Evolutionary conservation across 53 echinoderm and acorn worm species (phyloP), one percentile per base, ranked within the genome.

Genomic region (Pentamera pediparva): DNA sequence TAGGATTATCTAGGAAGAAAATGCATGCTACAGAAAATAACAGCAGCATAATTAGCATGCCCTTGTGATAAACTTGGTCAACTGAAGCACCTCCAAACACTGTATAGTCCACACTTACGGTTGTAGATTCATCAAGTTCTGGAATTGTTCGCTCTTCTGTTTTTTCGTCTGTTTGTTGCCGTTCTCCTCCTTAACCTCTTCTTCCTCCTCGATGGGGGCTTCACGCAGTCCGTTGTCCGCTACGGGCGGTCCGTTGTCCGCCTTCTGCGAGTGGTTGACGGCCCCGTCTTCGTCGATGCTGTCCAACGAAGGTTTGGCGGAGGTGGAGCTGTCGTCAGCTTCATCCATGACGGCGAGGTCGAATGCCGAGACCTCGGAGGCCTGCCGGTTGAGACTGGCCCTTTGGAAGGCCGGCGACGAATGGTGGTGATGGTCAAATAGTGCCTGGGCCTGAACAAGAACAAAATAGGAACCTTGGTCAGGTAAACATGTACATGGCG

Each of bases 381-480:
- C 13, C 20, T 67, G 30, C 11, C 67, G 26, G 6, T 8, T 30
- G 6, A 67, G 45, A 6, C 19, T 12, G 30, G 67, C 13, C 15
- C 26, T 17, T 20, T 0, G 25, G 17, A 18, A 15, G 6, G 19
- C 30, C 25, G 67, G 67, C n/a, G 67, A 67, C 3, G 67, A 47
- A 28, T 67, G 40, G 29, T 40, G 21, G 62, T 93, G 93, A n/a
- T 81, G 73, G 61, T 93, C 89, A 8, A 93, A 33, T 2, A 93
- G 70, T n/a, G 81, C 75, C 78, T 93, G 93, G 13, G 88, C 86
- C 93, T 93, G 36, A 13, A 50, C 27, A 22, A 19, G 50, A 80
- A 27, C 9, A 60, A 70, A 45, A 22, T 36, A 15, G 12, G 47
- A 12, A 15, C 1, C 12, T 15, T 45, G 47, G n/a, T n/a, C n/a